Evolutionary conservation across 2,113 vertebrate genomes (phyloP).

Genomic region (Ameiurus melas): DNA sequence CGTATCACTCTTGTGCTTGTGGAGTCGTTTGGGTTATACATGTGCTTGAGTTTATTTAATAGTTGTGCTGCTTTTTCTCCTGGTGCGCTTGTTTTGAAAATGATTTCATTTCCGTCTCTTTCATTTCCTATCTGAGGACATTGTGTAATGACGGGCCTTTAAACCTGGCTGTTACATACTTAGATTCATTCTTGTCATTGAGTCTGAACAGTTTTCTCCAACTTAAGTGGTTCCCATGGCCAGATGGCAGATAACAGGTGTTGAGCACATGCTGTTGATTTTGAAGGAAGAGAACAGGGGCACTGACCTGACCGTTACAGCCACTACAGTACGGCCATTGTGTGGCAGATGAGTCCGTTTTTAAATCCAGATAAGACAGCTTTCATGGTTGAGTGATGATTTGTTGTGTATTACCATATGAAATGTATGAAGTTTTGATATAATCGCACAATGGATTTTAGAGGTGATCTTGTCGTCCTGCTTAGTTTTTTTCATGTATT

Average conservation of each 20-base stretch:
- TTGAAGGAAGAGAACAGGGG: slow-evolving; percentile 59
- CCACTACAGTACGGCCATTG: slow-evolving; percentile 38
- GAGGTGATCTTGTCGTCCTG: neutral
- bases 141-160: neutral
- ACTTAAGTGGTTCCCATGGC: slow-evolving; percentile 61
- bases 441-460: neutral
- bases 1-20: neutral
- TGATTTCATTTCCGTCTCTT: neutral
- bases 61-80: neutral
- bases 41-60: neutral
- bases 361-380: neutral
- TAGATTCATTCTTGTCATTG: slow-evolving; percentile 22
- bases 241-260: slow-evolving; percentile 73
- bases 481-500: neutral
- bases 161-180: neutral
- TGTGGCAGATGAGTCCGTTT: neutral
- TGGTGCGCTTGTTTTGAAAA: slow-evolving; percentile 9
- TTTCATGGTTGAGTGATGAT: slow-evolving; percentile 2
- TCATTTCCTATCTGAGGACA: neutral
- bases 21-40: neutral
- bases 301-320: slow-evolving; percentile 61
- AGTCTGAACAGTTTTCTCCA: slow-evolving; percentile 28
- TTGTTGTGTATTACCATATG: neutral
- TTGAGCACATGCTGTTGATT: slow-evolving; percentile 60
- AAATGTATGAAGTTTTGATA: neutral